Evolutionary conservation across 2,797 vertebrate genomes (phyloP).

Genomic region (Remorina albescens): DNA sequence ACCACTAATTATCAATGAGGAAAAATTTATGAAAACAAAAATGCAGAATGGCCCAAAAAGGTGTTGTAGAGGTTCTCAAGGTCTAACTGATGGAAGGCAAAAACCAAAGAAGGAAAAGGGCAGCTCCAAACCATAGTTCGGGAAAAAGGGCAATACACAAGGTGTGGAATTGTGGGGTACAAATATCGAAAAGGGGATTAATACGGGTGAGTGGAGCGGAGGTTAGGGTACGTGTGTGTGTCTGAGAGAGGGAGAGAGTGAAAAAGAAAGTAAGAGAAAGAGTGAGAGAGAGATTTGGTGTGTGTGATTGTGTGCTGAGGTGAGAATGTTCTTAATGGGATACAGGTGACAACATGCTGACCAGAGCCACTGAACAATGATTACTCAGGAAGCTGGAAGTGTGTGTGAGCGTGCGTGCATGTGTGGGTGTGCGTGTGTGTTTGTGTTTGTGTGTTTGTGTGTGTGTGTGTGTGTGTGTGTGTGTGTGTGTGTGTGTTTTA

Average conservation of each 20-base stretch:
- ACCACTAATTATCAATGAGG: slow-evolving; percentile 45
- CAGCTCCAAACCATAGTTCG: slow-evolving; percentile 51
- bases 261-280: slow-evolving; percentile 13
- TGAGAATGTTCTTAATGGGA: slow-evolving; percentile 84
- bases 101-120: slow-evolving; percentile 42
- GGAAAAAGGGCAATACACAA: slow-evolving; percentile 57
- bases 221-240: slow-evolving; percentile 44
- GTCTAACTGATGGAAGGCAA: slow-evolving; percentile 43
- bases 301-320: slow-evolving; percentile 77
- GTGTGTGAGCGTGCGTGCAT: slow-evolving; percentile 24
- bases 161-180: slow-evolving; percentile 64
- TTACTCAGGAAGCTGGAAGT: slow-evolving; percentile 75
- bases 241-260: slow-evolving; percentile 5
- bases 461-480: slow-evolving; percentile 20
- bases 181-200: slow-evolving; percentile 53
- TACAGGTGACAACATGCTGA: slow-evolving; percentile 87
- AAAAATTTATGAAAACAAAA: slow-evolving; percentile 43
- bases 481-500: slow-evolving; percentile 20
- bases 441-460: slow-evolving; percentile 18
- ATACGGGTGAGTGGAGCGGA: slow-evolving; percentile 61
- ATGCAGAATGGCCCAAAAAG: slow-evolving; percentile 46
- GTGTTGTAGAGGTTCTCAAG: slow-evolving; percentile 48
- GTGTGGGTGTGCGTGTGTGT: slow-evolving; percentile 24
- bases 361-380: slow-evolving; percentile 81
- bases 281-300: slow-evolving; percentile 42